Base-by-base conservation (phyloP, 2,888 invertebrate species). In the Cordilura impudica region DNA sequence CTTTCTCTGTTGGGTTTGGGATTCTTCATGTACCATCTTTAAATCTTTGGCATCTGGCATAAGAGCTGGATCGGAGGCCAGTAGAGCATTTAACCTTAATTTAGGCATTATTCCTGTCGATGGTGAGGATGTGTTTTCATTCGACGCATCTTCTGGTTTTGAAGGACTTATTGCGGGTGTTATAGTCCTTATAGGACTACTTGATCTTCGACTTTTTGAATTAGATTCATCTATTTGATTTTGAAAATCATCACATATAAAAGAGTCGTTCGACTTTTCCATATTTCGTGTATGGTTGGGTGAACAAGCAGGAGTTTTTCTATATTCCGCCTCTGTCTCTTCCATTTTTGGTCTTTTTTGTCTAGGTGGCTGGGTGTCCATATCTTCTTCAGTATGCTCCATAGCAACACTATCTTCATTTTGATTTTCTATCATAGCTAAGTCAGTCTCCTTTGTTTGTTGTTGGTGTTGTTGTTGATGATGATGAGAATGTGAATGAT, bases 21-120 rank as follows among this genome's bases (percentile, higher is more conserved):
- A 81, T 67, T 86, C 86, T 58, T 85, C 85, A 67, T 72, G 86
- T n/a, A 86, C 82, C 35, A 86, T 84, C 69, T 88, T 92, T 12
- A 92, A 89, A 60, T 92, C 90, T 81, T 93, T 92, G 61, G 94
- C 92, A 83, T 93, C 93, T 29, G 94, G 93, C 82, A 94, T 93
- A 19, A 94, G 91, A 10, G 96, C 96, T 2, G 96, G 96, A 90
- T 96, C 96, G 43, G 95, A 95, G 65, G 95, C 95, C 82, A 96
- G 92, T 88, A 93, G 93, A 78, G 95, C 91, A 90, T 95, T 96
- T 83, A 96, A 92, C 82, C 96, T 93, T 85, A 96, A 91, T 84
- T 94, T 93, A 83, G 95, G 95, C 83, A 92, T 74, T 18, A 65
- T 47, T 2, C 61, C 71, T 47, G 83, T 80, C 49, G 82, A 77